Evolutionary conservation across 2,113 vertebrate genomes (phyloP), one percentile per base, ranked within the genome.

Genomic region (Emydura subglobosa): DNA sequence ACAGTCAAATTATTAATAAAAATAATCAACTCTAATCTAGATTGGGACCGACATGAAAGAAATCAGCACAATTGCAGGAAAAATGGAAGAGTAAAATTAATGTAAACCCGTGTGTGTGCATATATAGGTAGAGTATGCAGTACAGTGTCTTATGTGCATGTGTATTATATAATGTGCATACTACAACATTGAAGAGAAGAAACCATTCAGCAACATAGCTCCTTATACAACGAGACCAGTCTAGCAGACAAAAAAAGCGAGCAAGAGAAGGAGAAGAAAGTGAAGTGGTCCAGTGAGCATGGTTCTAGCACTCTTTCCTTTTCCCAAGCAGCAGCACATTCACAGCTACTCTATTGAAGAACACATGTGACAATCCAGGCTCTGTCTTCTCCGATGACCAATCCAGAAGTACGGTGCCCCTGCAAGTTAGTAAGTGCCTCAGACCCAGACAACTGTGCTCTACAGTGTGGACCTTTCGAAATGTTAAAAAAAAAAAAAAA

Each of bases 361-460:
- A 16, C 31, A 76, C 79, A 6, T 34, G 29, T 79, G 81, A 44
- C 91, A 86, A 57, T 92, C 91, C 25, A 79, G 72, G 47, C 57
- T 79, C 53, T n/a, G 51, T 82, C 81, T 61, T 76, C 49, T 27
- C 44, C 8, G 54, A 19, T 44, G 79, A 59, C 91, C 83, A 93
- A 78, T 85, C 39, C 51, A 10, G 22, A 34, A 53, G 51, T 49
- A 39, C 42, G 39, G n/a, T 53, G 87, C 82, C 68, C 31, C 79
- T 86, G 59, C 72, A 49, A 78, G 68, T 88, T 31, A 85, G 79
- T 54, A 55, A 22, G 95, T 83, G 22, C 79, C 94, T 87, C 92
- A 91, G 88, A 91, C 94, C 89, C 87, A 93, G 61, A 90, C 79
- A 83, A 78, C 91, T 83, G 86, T 65, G 89, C 83, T 92, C 85